Evolutionary conservation across 2,113 vertebrate genomes (phyloP).

Genomic region (Melanostigma gelatinosum): DNA sequence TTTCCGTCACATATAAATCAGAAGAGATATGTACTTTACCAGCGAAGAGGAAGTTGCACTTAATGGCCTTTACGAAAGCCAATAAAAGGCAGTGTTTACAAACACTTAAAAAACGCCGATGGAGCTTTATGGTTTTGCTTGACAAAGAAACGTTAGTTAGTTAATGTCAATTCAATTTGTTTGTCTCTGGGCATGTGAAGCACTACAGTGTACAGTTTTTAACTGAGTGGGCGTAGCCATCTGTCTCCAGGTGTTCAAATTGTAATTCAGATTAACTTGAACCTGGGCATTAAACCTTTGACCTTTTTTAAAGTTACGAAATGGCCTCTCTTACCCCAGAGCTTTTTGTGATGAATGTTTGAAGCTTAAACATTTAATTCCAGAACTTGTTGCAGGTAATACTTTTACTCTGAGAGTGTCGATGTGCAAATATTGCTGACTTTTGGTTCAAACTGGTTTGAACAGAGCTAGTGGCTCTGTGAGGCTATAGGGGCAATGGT

Average conservation of each 20-base stretch:
- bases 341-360: constrained; percentile 1
- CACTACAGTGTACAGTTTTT: background rate
- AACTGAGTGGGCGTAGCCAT: background rate
- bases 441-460: background rate
- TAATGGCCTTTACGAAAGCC: background rate
- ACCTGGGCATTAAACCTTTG: background rate
- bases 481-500: background rate
- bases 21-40: background rate
- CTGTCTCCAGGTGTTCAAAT: background rate
- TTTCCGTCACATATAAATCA: background rate
- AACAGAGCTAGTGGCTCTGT: background rate
- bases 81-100: background rate
- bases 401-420: background rate
- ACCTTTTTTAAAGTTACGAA: constrained; percentile 4
- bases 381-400: background rate
- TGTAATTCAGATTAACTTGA: constrained; percentile 7
- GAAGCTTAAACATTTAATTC: background rate
- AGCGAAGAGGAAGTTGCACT: background rate
- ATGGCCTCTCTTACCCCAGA: background rate
- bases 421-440: background rate
- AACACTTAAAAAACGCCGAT: background rate
- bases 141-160: background rate
- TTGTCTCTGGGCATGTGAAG: background rate
- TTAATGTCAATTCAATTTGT: background rate
- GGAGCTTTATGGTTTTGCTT: background rate